phyloP scores from a whole-genome alignment of 2,113 vertebrate genomes.

The Chloropsis hardwickii region DNA sequence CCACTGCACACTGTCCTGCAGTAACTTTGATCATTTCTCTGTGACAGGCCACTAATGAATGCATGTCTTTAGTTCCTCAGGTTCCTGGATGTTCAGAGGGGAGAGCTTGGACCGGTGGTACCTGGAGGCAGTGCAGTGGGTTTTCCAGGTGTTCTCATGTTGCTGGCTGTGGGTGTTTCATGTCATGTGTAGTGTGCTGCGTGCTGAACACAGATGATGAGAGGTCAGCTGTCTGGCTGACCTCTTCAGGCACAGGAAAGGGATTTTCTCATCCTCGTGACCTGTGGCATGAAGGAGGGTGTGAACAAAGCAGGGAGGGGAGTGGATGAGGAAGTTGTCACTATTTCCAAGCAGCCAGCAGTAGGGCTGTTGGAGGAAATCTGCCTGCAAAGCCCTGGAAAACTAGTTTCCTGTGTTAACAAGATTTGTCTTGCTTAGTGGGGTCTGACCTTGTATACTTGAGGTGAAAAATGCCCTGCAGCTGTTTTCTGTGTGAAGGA shows the following conservation, averaged over 20 bases:
- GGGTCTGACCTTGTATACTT: neutral
- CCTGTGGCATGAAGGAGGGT: neutral
- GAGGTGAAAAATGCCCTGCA: neutral
- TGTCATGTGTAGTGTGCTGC: accelerated
- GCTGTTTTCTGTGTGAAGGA: neutral
- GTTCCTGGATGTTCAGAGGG: neutral
- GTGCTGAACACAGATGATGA: accelerated
- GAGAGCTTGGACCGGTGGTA: neutral
- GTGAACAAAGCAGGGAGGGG: neutral
- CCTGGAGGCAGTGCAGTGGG: neutral
- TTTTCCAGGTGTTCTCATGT: accelerated
- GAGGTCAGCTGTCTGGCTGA: neutral
- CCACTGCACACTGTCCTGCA: accelerated
- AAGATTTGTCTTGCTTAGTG: neutral
- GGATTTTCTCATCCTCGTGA: neutral
- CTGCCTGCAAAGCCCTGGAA: neutral
- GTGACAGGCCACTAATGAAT: neutral
- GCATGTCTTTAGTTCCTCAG: neutral
- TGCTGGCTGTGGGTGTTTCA: neutral
- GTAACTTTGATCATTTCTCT: accelerated
- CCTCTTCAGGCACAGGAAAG: neutral
- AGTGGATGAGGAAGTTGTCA: neutral
- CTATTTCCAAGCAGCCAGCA: neutral
- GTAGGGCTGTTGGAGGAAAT: neutral
- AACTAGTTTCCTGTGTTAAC: neutral